A percentile compares a stretch with the other conserved stretches of the same genome.
These are phyloP conservation scores for Oligia strigilis DNA, from an alignment of 2,888 invertebrate genomes.

Conservation along the genomic window DNA sequence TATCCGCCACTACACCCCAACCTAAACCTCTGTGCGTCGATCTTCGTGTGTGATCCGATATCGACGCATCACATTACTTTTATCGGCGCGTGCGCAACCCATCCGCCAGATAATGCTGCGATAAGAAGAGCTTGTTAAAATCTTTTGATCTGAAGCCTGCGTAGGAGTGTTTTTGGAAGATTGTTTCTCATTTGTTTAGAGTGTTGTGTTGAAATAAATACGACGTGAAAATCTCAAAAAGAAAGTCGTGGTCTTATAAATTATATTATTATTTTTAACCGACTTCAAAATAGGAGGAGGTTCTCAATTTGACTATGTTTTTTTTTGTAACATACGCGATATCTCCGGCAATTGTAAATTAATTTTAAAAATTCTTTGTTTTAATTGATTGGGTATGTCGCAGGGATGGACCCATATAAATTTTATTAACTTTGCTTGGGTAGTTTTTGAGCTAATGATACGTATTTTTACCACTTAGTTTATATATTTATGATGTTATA, in stretches of 20 bases:
- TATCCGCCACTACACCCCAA: slow-evolving; percentile 17
- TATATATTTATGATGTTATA: too few relatives aligned
- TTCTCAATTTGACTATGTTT: too few relatives aligned
- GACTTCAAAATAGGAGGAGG: too few relatives aligned
- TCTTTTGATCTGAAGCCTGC: slow-evolving; percentile 57
- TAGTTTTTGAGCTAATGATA: too few relatives aligned
- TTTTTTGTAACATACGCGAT: too few relatives aligned
- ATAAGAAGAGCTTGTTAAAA: slow-evolving; percentile 67
- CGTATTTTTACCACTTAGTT: too few relatives aligned
- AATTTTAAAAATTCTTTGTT: too few relatives aligned
- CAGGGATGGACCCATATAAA: too few relatives aligned
- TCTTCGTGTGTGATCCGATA: slow-evolving; percentile 69
- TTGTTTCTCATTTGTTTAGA: slow-evolving; percentile 26
- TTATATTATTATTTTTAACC: neutral
- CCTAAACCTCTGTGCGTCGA: slow-evolving; percentile 23
- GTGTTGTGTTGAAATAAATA: slow-evolving; percentile 1
- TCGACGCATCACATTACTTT: slow-evolving; percentile 66
- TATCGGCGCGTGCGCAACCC: slow-evolving; percentile 67
- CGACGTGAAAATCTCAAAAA: neutral
- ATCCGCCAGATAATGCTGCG: slow-evolving; percentile 59
- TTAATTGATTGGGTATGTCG: too few relatives aligned
- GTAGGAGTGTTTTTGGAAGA: slow-evolving; percentile 52
- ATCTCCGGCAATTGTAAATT: too few relatives aligned
- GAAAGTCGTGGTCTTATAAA: neutral
- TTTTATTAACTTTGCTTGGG: too few relatives aligned